Conservation (phyloP, 2,113 vertebrate species). For the Takifugu flavidus region DNA sequence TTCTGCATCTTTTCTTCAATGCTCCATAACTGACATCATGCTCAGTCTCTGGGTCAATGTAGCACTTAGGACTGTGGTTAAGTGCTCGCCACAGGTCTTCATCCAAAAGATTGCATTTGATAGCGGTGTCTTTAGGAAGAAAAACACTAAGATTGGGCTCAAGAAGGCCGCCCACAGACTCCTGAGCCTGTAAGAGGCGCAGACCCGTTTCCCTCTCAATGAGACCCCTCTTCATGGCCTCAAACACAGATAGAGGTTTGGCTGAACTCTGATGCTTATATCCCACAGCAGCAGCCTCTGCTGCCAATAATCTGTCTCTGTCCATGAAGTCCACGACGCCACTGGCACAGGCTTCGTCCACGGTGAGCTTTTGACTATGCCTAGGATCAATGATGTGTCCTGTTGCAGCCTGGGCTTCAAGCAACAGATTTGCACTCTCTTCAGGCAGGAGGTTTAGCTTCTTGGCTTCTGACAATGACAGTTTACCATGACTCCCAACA, state of each 20-base stretch:
- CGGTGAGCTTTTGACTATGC: conserved; percentile 79
- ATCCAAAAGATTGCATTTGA: conserved; percentile 85
- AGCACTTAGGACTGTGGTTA: conserved; percentile 81
- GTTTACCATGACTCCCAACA: conserved; percentile 69
- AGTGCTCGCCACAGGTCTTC: conserved; percentile 79
- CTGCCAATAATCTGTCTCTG: conserved; percentile 81
- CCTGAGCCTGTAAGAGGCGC: conserved; percentile 87
- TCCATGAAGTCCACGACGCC: conserved; percentile 85
- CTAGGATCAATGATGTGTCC: conserved; percentile 88
- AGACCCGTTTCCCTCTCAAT: conserved; percentile 80
- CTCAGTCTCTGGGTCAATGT: conserved; percentile 83
- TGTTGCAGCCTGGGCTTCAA: conserved; percentile 93
- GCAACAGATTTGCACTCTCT: conserved; percentile 81
- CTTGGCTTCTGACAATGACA: conserved; percentile 88
- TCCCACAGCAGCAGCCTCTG: conserved; percentile 87
- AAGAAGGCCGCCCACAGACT: conserved; percentile 87
- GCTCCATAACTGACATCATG: conserved; percentile 76
- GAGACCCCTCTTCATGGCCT: conserved; percentile 87
- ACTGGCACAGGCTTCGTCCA: conserved; percentile 82
- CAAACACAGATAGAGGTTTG: conserved; percentile 81
- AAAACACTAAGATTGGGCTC: conserved; percentile 91
- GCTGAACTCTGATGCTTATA: conserved; percentile 82
- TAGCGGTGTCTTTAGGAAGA: conserved; percentile 83
- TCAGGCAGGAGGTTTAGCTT: conserved; percentile 78
- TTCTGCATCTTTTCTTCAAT: conserved; percentile 78